Conservation (phyloP, 2,113 vertebrate genomes). For the Ochotona princeps region DNA sequence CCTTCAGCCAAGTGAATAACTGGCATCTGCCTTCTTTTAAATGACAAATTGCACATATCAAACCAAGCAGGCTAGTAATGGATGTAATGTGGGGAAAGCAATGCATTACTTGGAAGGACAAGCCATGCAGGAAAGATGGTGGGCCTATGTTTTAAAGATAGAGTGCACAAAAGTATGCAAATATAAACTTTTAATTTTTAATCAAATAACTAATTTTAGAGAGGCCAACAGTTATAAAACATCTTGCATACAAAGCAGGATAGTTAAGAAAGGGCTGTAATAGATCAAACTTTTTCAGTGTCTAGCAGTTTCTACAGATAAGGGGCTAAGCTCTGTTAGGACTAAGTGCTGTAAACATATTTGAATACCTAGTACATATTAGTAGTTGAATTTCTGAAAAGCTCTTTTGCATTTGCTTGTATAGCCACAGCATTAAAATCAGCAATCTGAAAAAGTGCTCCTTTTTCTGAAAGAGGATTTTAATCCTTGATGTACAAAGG, state of each 20-base stretch:
- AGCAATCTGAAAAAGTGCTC: neutral
- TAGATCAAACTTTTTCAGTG: neutral
- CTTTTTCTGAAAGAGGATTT: neutral
- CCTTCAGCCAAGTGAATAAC: neutral
- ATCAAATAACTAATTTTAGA: conserved; percentile 40
- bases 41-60: neutral
- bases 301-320: neutral
- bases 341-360: neutral
- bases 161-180: neutral
- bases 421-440: neutral
- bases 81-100: neutral
- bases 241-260: neutral
- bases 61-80: neutral
- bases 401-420: neutral
- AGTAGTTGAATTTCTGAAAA: neutral
- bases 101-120: neutral
- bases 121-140: neutral
- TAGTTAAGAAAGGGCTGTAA: neutral
- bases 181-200: neutral
- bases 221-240: neutral
- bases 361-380: neutral
- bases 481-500: neutral
- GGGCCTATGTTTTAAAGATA: conserved; percentile 8
- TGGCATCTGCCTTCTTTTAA: neutral
- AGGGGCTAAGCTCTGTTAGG: neutral